Percentiles rank a stretch among this genome's conserved stretches.
These are phyloP conservation scores for Pandemis heparana DNA, from an alignment of 2,888 invertebrate species.

Conservation along the genomic window DNA sequence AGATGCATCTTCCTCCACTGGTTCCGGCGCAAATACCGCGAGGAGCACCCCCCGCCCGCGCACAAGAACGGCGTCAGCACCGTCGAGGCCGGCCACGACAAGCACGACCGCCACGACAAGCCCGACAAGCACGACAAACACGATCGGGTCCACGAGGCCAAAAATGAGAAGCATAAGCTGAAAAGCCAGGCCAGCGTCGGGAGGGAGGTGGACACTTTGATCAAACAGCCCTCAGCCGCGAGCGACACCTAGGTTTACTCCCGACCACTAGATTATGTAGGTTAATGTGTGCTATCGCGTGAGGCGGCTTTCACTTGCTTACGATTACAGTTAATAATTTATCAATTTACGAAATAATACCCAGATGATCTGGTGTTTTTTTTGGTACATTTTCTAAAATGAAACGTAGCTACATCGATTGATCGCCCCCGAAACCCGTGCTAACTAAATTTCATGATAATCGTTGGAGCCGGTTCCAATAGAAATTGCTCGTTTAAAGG, in stretches of 20 bases:
- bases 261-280: constrained; percentile 54
- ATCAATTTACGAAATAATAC: neutral
- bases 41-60: constrained; percentile 71
- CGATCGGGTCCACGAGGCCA: too few species aligned
- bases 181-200: constrained; percentile 78
- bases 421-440: too few species aligned
- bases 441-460: too few species aligned
- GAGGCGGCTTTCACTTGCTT: constrained; percentile 21
- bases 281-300: constrained; percentile 53
- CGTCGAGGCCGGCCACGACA: constrained; percentile 71
- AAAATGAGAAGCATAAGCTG: constrained; percentile 65
- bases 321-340: neutral
- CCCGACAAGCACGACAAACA: constrained; percentile 46
- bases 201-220: constrained; percentile 86
- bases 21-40: constrained; percentile 80
- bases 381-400: too few species aligned
- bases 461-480: too few species aligned
- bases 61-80: constrained; percentile 81
- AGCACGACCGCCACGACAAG: constrained; percentile 33
- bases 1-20: constrained; percentile 89
- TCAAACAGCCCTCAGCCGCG: constrained; percentile 79
- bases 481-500: too few species aligned
- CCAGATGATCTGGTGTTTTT: too few species aligned
- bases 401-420: too few species aligned
- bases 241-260: constrained; percentile 71